These are phyloP conservation scores for Gymnogyps californianus DNA, from an alignment of 2,113 vertebrate genomes.

Conservation along the genomic window DNA sequence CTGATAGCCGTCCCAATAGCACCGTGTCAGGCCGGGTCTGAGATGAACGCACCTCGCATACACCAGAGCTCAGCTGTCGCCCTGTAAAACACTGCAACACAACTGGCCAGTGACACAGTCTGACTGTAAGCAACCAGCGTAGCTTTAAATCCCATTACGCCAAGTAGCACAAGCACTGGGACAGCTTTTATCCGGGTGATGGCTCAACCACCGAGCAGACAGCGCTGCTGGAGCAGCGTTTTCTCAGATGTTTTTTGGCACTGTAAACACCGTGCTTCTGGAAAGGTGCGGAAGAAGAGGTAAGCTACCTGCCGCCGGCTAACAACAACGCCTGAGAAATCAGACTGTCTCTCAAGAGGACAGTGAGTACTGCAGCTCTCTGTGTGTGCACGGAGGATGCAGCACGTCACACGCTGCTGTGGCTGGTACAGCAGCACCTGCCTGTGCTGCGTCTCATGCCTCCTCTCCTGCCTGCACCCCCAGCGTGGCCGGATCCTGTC, in stretches of 20 bases:
- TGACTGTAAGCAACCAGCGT: neutral
- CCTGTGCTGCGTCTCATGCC: too few species aligned
- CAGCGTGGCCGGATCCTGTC: accelerated
- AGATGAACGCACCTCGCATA: too few species aligned
- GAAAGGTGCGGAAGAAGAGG: neutral
- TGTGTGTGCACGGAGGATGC: neutral
- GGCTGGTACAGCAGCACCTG: too few species aligned
- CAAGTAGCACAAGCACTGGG: neutral
- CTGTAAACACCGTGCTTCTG: neutral
- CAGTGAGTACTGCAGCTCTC: neutral
- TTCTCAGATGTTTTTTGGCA: neutral
- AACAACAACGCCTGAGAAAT: neutral
- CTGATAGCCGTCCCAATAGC: neutral
- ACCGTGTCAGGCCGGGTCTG: neutral
- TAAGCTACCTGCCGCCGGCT: neutral
- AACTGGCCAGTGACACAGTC: too few species aligned
- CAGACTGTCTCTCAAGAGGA: neutral
- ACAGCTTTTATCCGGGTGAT: neutral
- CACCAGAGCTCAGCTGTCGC: neutral
- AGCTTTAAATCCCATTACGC: neutral
- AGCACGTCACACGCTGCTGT: neutral
- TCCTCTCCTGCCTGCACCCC: neutral
- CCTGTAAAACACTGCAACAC: neutral
- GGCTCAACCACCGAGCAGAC: neutral
- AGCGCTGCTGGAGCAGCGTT: neutral